phyloP scores from a whole-genome alignment of 2,888 invertebrate genomes.

The Miltochrista miniata region DNA sequence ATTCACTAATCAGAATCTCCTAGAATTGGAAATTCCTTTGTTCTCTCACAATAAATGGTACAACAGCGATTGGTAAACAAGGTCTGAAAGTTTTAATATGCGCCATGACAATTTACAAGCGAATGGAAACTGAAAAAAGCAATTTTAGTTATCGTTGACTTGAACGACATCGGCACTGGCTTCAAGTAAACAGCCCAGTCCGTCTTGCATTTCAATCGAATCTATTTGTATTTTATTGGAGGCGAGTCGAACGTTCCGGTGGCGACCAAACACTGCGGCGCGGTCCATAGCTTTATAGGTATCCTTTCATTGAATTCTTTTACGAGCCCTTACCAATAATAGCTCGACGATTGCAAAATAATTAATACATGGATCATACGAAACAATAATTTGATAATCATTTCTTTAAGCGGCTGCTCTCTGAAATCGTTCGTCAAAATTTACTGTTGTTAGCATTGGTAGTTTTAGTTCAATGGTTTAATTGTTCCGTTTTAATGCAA shows the following conservation, averaged over 20 bases:
- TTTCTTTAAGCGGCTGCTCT: too few species aligned
- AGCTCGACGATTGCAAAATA: too few species aligned
- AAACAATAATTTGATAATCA: constrained; percentile 20
- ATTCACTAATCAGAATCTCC: too few species aligned
- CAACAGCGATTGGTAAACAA: constrained; percentile 3
- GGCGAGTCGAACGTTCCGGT: constrained; percentile 53
- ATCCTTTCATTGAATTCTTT: constrained; percentile 74
- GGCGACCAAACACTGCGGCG: constrained; percentile 53
- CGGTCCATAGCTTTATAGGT: constrained; percentile 64
- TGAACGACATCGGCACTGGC: constrained; percentile 52
- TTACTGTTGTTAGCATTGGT: too few species aligned
- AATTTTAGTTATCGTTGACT: constrained; percentile 73
- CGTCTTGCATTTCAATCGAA: constrained; percentile 79
- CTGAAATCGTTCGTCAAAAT: too few species aligned
- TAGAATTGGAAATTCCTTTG: neutral
- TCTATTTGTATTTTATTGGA: constrained; percentile 80
- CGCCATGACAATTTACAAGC: constrained; percentile 71
- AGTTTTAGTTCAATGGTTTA: too few species aligned
- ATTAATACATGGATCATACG: constrained; percentile 16
- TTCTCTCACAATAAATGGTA: neutral
- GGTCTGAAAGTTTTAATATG: constrained; percentile 57
- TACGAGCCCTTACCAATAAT: constrained; percentile 36
- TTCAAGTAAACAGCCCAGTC: constrained; percentile 69
- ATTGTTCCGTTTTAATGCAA: too few species aligned
- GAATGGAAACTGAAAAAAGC: constrained; percentile 72